Percentiles rank a stretch among this genome's conserved stretches.
Evolutionary conservation across 2,797 vertebrate species (phyloP).

Genomic region (Rhynchotus rufescens): DNA sequence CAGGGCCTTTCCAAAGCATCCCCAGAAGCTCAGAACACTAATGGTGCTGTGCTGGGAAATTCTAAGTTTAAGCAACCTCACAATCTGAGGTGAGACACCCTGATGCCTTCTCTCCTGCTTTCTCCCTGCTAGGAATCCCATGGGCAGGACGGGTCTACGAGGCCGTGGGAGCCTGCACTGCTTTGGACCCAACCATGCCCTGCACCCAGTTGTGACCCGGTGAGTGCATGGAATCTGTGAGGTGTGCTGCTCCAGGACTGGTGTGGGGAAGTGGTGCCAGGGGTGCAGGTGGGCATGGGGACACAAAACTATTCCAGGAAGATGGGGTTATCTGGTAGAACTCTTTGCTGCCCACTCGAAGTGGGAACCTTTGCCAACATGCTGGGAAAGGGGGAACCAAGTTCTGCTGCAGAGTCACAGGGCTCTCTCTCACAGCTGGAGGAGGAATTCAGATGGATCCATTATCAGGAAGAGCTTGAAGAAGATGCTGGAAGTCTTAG

Average conservation of each 20-base stretch:
- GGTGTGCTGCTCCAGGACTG: background rate
- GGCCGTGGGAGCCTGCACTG: constrained; percentile 85
- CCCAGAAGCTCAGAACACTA: background rate
- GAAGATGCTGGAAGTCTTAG: constrained; percentile 88
- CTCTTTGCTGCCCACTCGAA: background rate
- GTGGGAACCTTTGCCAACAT: background rate
- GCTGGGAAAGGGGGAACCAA: background rate
- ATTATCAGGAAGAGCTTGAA: constrained; percentile 77
- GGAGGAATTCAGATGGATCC: constrained; percentile 79
- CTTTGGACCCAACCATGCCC: constrained; percentile 88
- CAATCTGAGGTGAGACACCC: rapidly evolving
- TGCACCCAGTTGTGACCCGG: constrained; percentile 89
- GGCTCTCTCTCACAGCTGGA: constrained; percentile 80
- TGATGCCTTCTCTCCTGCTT: rapidly evolving
- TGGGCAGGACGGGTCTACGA: constrained; percentile 90
- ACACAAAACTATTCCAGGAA: background rate
- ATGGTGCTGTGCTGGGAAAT: background rate
- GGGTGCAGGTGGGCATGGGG: background rate
- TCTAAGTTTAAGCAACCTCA: rapidly evolving
- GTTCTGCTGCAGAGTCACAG: background rate
- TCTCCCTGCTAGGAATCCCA: constrained; percentile 78
- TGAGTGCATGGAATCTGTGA: constrained; percentile 44
- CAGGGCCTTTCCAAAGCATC: background rate
- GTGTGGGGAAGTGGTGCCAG: rapidly evolving
- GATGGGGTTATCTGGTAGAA: background rate